These are phyloP conservation scores for Nesidiocoris tenuis DNA, from an alignment of 2,888 invertebrate genomes.

Conservation along the genomic window DNA sequence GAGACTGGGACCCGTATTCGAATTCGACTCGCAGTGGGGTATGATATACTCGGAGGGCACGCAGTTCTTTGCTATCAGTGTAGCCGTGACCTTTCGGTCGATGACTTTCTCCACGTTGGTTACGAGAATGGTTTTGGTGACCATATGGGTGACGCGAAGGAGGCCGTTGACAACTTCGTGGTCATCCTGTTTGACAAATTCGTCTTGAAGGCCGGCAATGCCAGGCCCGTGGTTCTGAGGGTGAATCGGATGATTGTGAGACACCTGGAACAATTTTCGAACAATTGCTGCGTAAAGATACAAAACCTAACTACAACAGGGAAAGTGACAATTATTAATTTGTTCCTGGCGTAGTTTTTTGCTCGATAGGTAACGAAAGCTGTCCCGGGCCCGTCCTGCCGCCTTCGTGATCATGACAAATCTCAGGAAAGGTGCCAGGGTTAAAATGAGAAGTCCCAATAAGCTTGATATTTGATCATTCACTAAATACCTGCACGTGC, in stretches of 20 bases:
- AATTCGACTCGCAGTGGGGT: slow-evolving; percentile 52
- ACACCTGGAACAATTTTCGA: neutral
- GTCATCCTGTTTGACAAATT: neutral
- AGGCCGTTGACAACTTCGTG: slow-evolving; percentile 36
- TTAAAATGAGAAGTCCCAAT: no score
- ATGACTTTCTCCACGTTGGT: slow-evolving; percentile 49
- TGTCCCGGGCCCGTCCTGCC: no score
- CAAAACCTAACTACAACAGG: no score
- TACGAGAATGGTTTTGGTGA: slow-evolving; percentile 50
- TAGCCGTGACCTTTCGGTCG: slow-evolving; percentile 52
- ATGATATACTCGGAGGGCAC: slow-evolving; percentile 53
- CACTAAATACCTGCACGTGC: no score
- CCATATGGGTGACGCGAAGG: slow-evolving; percentile 39
- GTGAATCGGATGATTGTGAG: slow-evolving; percentile 12
- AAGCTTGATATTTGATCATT: no score
- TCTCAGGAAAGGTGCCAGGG: no score
- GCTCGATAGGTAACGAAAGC: no score
- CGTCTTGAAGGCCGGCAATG: neutral
- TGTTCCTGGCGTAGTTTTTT: no score
- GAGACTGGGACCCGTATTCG: neutral
- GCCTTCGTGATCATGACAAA: no score
- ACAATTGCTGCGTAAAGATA: neutral
- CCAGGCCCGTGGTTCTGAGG: slow-evolving; percentile 20
- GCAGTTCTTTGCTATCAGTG: slow-evolving; percentile 53
- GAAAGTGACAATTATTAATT: no score